Conservation (phyloP, 2,797 vertebrate species). For the Alexandromys oeconomus region DNA sequence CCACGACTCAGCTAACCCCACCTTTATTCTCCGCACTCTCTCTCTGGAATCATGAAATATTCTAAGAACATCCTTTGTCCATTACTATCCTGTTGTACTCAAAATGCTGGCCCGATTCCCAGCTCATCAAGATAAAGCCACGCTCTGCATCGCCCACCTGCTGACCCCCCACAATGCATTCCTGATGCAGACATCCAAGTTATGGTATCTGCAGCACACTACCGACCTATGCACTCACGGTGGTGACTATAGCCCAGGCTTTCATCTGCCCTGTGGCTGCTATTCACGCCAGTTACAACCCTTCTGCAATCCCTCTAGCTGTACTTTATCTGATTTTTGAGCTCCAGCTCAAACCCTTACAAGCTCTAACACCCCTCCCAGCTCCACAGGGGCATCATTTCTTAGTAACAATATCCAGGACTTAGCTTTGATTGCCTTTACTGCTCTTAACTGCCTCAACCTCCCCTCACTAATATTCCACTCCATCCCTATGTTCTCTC, state of each 20-base stretch:
- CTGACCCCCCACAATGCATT: background rate
- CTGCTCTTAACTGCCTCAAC: background rate
- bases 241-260: background rate
- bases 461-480: background rate
- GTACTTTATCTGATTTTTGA: background rate
- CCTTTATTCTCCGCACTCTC: background rate
- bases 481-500: background rate
- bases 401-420: background rate
- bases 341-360: background rate
- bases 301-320: background rate
- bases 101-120: background rate
- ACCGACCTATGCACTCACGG: rapidly evolving
- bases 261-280: background rate
- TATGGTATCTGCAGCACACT: background rate
- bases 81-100: background rate
- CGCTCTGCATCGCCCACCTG: background rate
- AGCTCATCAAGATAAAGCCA: background rate
- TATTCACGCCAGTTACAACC: background rate
- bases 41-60: background rate
- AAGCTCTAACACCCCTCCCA: background rate
- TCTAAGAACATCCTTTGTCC: background rate
- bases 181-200: background rate
- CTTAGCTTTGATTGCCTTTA: background rate
- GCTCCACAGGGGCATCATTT: background rate
- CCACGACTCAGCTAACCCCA: background rate